Evolutionary conservation across 2,797 vertebrate genomes (phyloP), one percentile per base, ranked within the genome.

Genomic region (Molossus molossus): DNA sequence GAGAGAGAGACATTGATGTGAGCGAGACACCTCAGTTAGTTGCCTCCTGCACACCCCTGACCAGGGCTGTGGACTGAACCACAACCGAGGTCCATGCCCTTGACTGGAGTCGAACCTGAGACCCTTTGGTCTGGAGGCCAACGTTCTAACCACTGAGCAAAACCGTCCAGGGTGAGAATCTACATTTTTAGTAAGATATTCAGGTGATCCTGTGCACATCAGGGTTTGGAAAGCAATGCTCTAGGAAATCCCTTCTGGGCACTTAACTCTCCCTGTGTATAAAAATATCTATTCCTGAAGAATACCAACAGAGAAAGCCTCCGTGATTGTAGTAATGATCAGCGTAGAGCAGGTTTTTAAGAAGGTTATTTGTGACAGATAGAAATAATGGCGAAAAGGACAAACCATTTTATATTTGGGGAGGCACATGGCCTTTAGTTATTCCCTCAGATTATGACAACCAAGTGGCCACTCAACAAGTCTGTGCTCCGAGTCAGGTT

Each of bases 231-330:
- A 81, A 90, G 29, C 40, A 58, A 75, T 58, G 33, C 79, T 75
- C 45, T 50, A 92, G 62, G 86, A 87, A 80, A 67, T 12, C 27
- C 0, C 25, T 91, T 65, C 14, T 92, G 4, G 62, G 9, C 69
- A 37, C 83, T 91, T 27, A 90, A 60, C 33, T 80, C 90, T 45
- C 62, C 25, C 45, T 40, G 11, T 40, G 37, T 48, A 3, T 48
- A 69, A 60, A 90, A 87, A 76, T 89, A 37, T 72, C 33, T 82
- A 60, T 60, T 91, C 21, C 25, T 58, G 12, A 92, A 69, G 64
- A 88, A 75, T 14, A n/a, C 48, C 72, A 58, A 45, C n/a, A 87
- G 14, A 80, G 14, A 13, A 76, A 83, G 82, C 62, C 29, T 80
- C 90, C 81, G 72, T 94, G 9, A 50, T 75, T 33, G 21, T 69